Conservation (phyloP, 1,140 invertebrate species). For the Pseudomyrmex gracilis region DNA sequence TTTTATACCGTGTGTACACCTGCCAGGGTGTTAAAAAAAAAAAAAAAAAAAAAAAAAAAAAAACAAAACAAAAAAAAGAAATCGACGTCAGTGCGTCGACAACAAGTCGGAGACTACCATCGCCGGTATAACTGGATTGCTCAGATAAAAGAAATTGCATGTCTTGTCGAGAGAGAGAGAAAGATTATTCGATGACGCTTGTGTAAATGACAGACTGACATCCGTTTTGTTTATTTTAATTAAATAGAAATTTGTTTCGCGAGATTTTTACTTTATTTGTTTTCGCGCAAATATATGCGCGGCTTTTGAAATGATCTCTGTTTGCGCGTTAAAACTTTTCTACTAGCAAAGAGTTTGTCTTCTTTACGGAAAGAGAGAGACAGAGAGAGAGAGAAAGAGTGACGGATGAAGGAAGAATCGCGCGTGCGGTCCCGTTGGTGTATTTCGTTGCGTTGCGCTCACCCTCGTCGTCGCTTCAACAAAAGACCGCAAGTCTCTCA, state of each 20-base stretch:
- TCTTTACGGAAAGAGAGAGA: neutral
- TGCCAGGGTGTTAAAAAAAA: slow-evolving; percentile 27
- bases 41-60: too few relatives aligned
- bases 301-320: too few relatives aligned
- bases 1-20: slow-evolving; percentile 51
- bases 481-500: slow-evolving; percentile 52
- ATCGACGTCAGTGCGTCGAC: slow-evolving; percentile 62
- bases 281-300: neutral
- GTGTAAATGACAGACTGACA: too few relatives aligned
- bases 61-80: slow-evolving; percentile 12
- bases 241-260: too few relatives aligned
- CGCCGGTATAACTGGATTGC: neutral
- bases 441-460: neutral
- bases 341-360: slow-evolving; percentile 10
- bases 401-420: neutral
- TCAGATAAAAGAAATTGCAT: neutral
- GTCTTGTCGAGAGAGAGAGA: neutral
- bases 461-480: slow-evolving; percentile 33
- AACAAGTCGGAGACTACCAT: slow-evolving; percentile 30
- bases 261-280: neutral
- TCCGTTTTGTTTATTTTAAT: too few relatives aligned
- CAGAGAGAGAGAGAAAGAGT: too few relatives aligned
- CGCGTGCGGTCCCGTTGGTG: slow-evolving; percentile 8
- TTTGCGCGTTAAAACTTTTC: too few relatives aligned
- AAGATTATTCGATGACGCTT: neutral